Evolutionary conservation across 2,888 invertebrate species (phyloP), one percentile per base, ranked within the genome.

Genomic region (Acronicta aceris): DNA sequence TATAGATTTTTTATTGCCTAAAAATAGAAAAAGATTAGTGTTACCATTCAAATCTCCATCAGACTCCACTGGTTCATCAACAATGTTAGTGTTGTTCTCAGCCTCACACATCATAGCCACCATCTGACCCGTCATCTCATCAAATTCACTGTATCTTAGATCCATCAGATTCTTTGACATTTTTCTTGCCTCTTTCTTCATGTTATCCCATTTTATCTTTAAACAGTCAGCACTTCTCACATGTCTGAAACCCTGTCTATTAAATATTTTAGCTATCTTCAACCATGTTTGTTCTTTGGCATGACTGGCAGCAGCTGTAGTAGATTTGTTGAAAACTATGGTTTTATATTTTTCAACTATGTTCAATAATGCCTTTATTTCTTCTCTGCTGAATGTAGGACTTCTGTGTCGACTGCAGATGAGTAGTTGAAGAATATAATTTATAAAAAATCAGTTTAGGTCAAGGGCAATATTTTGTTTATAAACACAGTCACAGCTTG

Each of bases 141-240:
- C 76, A 64, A 76, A 67, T 7, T 87, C 84, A 59, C 65, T 70
- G 41, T 82, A 63, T 46, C 80, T 80, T 0, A 74, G 62, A 60
- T 89, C 85, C 48, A 87, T 74, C 59, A 89, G 57, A 72, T 89
- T 90, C 59, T 87, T 87, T 9, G 89, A 78, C 2, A 82, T 21
- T 61, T 82, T 89, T 40, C 85, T 84, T 9, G 86, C 87, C 21
- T 79, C 78, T 45, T 81, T 88, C 58, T 93, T 93, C 36, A 94
- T 74, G 67, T 94, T 94, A 5, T 89, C 89, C 92, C 91, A 93
- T 76, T 93, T 94, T 2, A 76, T 86, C 77, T 86, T 92, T 51
- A 93, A 78, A 38, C 78, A 81, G 41, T 91, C 89, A 15, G 73
- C 59, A 63, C 73, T 86, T 60, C 93, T 86, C 1, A 77, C 70